Percentiles rank a stretch among this genome's conserved stretches.
phyloP scores from a whole-genome alignment of 2,113 vertebrate genomes.

The Caretta caretta region DNA sequence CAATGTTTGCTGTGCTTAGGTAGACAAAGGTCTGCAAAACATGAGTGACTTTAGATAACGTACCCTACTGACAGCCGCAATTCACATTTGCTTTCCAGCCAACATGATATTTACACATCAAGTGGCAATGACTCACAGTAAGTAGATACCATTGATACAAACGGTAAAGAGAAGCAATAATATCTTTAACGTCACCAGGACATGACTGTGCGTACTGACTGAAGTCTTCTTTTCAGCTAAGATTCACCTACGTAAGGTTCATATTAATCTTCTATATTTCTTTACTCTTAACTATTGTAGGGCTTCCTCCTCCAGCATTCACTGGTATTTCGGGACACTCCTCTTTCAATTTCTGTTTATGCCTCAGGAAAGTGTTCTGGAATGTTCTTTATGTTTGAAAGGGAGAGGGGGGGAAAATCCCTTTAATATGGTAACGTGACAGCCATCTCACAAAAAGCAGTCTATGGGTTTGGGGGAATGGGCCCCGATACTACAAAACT shows the following conservation, averaged over 20 bases:
- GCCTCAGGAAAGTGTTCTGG: background rate
- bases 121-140: background rate
- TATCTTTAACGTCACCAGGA: background rate
- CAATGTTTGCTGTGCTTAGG: rapidly evolving
- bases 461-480: background rate
- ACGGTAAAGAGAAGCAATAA: background rate
- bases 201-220: background rate
- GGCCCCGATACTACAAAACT: background rate
- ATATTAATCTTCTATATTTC: background rate
- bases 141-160: background rate
- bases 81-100: background rate
- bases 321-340: background rate
- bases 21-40: background rate
- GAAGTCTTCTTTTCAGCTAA: background rate
- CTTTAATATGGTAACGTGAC: background rate
- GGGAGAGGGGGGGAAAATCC: background rate
- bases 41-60: background rate
- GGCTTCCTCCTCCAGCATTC: background rate
- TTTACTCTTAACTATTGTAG: background rate
- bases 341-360: background rate
- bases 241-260: background rate
- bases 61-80: background rate
- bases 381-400: constrained; percentile 2
- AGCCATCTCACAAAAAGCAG: background rate
- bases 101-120: background rate